These are phyloP conservation scores for Eugnorisma glareosa DNA, from an alignment of 2,888 invertebrate genomes.

Conservation along the genomic window DNA sequence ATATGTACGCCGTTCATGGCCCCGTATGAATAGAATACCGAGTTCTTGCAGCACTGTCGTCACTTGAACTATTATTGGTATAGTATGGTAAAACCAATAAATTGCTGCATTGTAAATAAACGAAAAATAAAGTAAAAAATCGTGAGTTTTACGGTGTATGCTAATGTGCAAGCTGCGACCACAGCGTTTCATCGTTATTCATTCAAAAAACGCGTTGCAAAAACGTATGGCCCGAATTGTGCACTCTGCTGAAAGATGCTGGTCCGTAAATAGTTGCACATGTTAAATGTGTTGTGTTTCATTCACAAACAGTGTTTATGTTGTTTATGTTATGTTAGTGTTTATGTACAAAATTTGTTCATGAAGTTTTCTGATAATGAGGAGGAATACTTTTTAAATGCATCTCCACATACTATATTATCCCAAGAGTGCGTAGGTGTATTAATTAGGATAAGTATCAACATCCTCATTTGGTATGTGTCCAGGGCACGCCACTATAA, in stretches of 20 bases:
- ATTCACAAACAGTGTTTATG: not conserved
- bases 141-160: conserved; percentile 51
- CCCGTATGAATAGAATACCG: not conserved
- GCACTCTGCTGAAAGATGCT: conserved; percentile 52
- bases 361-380: not conserved
- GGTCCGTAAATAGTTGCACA: conserved; percentile 38
- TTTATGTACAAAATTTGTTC: too few relatives aligned
- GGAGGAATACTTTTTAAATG: not conserved
- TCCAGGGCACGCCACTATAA: too few relatives aligned
- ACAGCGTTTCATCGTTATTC: conserved; percentile 66
- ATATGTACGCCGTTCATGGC: not conserved
- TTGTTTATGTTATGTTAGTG: too few relatives aligned
- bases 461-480: too few relatives aligned
- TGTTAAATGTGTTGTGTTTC: conserved; percentile 3
- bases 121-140: conserved; percentile 36
- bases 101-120: conserved; percentile 33
- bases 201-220: conserved; percentile 71
- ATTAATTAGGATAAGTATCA: too few relatives aligned
- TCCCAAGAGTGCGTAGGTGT: too few relatives aligned
- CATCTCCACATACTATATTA: too few relatives aligned
- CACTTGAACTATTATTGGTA: not conserved
- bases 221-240: conserved; percentile 65
- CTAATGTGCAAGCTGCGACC: conserved; percentile 67
- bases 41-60: not conserved
- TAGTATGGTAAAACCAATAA: conserved; percentile 28